Conservation (phyloP, 2,113 vertebrate genomes). For the Callocephalon fimbriatum region DNA sequence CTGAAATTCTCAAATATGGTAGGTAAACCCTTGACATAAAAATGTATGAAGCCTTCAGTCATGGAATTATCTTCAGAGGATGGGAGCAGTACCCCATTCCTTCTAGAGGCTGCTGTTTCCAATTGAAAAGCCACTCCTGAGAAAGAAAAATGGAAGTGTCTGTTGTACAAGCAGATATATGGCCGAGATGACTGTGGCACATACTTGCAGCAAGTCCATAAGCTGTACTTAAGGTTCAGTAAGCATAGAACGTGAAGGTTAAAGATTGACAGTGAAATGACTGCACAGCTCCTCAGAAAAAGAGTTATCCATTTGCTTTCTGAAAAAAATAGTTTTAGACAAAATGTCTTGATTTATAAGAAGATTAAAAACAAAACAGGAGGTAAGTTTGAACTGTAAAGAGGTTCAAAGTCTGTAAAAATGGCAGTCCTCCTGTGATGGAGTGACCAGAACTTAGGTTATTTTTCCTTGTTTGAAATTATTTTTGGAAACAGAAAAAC, state of each 20-base stretch:
- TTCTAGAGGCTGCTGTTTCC: neutral
- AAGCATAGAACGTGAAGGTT: neutral
- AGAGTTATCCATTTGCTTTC: neutral
- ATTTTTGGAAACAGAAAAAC: neutral
- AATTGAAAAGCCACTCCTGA: neutral
- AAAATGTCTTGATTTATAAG: neutral
- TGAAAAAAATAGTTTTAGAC: neutral
- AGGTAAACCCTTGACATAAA: neutral
- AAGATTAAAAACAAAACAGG: neutral
- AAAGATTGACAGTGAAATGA: neutral
- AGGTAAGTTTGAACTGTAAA: neutral
- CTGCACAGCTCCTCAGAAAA: neutral
- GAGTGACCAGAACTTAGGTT: neutral
- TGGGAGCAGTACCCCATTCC: neutral
- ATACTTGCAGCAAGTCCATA: neutral
- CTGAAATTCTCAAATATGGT: neutral
- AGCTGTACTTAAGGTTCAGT: neutral
- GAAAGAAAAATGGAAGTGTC: neutral
- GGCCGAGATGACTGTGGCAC: fast-evolving
- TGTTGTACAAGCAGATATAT: neutral
- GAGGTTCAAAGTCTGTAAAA: neutral
- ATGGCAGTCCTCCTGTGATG: neutral
- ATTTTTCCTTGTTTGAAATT: neutral
- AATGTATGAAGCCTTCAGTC: neutral
- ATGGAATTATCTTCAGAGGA: neutral